phyloP scores from a whole-genome alignment of 1,140 invertebrate genomes.

The Zaprionus kolodkinae region DNA sequence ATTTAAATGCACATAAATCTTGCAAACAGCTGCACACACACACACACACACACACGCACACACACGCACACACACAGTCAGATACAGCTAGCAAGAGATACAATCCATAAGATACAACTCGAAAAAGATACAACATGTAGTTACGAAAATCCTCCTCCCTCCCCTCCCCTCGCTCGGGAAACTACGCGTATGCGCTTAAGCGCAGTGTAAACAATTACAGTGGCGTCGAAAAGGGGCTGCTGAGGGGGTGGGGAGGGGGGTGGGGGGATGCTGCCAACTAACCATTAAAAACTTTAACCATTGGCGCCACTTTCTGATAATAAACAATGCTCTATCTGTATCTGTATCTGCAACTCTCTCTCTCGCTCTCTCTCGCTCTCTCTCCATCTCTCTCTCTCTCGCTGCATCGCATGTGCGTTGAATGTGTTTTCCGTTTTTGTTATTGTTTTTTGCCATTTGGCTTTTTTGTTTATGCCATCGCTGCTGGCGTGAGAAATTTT shows the following conservation, averaged over 20 bases:
- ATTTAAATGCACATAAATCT: slow-evolving; percentile 82
- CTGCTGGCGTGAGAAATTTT: slow-evolving; percentile 64
- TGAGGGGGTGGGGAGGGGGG: not conserved
- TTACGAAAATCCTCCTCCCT: not conserved
- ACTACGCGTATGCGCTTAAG: slow-evolving; percentile 36
- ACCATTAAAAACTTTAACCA: slow-evolving; percentile 74
- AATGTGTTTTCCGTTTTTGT: not conserved
- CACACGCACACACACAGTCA: not conserved
- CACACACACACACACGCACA: not conserved
- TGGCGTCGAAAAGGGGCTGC: not conserved
- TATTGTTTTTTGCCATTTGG: not conserved
- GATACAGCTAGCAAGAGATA: not conserved
- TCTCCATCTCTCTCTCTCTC: no score
- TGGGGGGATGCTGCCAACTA: slow-evolving; percentile 28
- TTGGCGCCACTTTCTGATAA: slow-evolving; percentile 81
- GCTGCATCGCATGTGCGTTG: slow-evolving; percentile 13
- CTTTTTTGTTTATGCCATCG: slow-evolving; percentile 62
- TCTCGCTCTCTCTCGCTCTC: no score
- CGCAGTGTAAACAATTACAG: slow-evolving; percentile 51
- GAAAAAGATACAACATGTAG: slow-evolving; percentile 8
- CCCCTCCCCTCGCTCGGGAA: no score
- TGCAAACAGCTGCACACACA: slow-evolving; percentile 59
- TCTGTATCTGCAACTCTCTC: slow-evolving; percentile 24
- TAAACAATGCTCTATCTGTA: slow-evolving; percentile 52
- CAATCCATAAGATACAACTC: no score